Percentiles rank a stretch among this genome's conserved stretches.
These are phyloP conservation scores for Pyxicephalus adspersus DNA, from an alignment of 2,113 vertebrate genomes.

Conservation along the genomic window DNA sequence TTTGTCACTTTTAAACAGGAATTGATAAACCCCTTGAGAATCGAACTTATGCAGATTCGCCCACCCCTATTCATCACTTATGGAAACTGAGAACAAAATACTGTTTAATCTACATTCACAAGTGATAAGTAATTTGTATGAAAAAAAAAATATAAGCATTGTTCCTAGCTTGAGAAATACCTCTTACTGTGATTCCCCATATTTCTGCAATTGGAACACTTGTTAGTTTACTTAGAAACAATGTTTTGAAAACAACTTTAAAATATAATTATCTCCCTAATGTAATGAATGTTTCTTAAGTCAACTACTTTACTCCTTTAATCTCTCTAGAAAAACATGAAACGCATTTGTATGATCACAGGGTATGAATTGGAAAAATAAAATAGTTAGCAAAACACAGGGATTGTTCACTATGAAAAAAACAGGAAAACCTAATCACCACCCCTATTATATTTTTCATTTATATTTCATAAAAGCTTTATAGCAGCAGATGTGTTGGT, in stretches of 20 bases:
- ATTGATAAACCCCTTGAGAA: no score
- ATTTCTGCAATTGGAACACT: slow-evolving; percentile 19
- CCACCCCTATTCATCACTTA: neutral
- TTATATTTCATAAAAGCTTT: no score
- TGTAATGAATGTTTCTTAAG: slow-evolving; percentile 39
- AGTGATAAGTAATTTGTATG: neutral
- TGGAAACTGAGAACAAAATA: neutral
- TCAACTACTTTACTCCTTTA: slow-evolving; percentile 33
- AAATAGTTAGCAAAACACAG: slow-evolving; percentile 16
- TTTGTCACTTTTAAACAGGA: no score
- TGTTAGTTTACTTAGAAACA: slow-evolving; percentile 21
- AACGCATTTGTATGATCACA: slow-evolving; percentile 36
- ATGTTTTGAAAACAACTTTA: slow-evolving; percentile 29
- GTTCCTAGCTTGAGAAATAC: slow-evolving; percentile 2
- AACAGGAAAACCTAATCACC: neutral
- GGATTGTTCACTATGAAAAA: slow-evolving; percentile 9
- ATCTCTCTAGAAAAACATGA: slow-evolving; percentile 19
- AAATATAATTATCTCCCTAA: slow-evolving; percentile 38
- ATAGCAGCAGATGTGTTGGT: no score
- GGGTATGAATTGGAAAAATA: neutral
- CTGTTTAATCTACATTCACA: neutral
- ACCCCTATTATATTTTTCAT: no score
- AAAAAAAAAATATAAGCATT: neutral
- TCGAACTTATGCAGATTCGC: no score
- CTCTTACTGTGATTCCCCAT: slow-evolving; percentile 27